Evolutionary conservation across 1,140 invertebrate species (phyloP).

Genomic region (Macrocentrus cingulum): DNA sequence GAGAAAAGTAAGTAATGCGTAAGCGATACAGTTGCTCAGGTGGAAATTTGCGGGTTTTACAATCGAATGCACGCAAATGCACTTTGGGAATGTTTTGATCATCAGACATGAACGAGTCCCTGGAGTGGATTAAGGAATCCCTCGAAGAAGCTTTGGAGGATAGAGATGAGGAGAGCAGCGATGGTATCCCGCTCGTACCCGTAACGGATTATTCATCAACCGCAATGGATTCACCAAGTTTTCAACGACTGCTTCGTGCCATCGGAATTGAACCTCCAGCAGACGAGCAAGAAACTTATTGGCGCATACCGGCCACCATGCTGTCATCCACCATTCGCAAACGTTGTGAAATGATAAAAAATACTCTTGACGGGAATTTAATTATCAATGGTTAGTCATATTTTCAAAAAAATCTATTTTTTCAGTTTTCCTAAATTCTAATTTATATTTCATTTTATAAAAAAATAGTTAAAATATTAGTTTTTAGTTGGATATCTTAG

Average conservation of each 20-base stretch:
- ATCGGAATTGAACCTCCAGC: constrained; percentile 63
- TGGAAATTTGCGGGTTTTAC: neutral
- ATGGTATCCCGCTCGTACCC: constrained; percentile 69
- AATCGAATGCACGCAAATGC: neutral
- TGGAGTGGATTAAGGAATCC: constrained; percentile 66
- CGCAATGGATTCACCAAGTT: constrained; percentile 64
- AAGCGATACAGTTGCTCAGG: neutral
- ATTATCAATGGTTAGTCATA: constrained; percentile 32
- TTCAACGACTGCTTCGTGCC: constrained; percentile 62
- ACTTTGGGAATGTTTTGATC: constrained; percentile 19
- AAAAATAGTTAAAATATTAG: too few relatives aligned
- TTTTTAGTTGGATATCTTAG: too few relatives aligned
- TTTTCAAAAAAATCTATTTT: constrained; percentile 27
- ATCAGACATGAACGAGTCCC: constrained; percentile 55
- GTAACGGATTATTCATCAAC: constrained; percentile 60
- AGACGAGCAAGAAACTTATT: constrained; percentile 65
- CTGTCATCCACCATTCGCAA: constrained; percentile 56
- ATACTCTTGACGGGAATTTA: constrained; percentile 54
- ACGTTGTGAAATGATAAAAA: constrained; percentile 49
- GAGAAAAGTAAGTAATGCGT: constrained; percentile 40
- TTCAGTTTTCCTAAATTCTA: too few relatives aligned
- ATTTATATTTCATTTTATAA: too few relatives aligned
- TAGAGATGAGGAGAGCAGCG: constrained; percentile 59
- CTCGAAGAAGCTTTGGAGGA: constrained; percentile 65
- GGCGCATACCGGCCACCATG: constrained; percentile 63